Evolutionary conservation across 35 echinoderm and acorn worm genomes (phyloP), one percentile per base, ranked within the genome.

Genomic region (Apostichopus japonicus): DNA sequence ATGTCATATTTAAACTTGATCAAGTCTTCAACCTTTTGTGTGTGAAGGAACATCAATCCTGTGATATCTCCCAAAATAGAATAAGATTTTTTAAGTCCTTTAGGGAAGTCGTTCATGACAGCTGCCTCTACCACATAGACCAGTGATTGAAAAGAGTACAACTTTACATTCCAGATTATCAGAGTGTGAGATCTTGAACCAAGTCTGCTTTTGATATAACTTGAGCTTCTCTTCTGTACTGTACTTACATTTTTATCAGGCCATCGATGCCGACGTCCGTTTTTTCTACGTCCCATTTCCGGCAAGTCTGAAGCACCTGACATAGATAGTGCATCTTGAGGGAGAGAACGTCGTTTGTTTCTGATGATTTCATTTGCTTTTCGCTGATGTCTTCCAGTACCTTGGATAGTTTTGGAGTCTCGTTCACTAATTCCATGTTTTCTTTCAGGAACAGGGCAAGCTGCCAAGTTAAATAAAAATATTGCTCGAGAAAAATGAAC

Each of bases 271-370:
- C 93, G 55, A 90, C 88, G 83, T 94, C 93, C 14, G 55, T 53
- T 77, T 90, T 93, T 56, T 98, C 97, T 86, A 96, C 94, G n/a
- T 96, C 87, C 91, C 93, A 98, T 51, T 96, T 94, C 56, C 95
- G 92, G 88, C 97, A 98, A 16, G 79, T 62, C 54, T 95, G 53
- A 10, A 98, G 77, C 9, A 98, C 61, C 17, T 65, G 54, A 22
- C 88, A 24, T 10, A 98, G 88, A 56, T 98, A 98, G 79, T 98
- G 97, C 93, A 94, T 98, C 80, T 98, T 98, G 54, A 98, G 87
- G 10, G 97, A 72, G 15, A 98, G 33, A 54, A 98, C 95, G 24
- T 98, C 97, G 27, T 98, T 98, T 16, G 94, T 94, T 5, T 96
- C 93, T 2, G 62, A 72, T 1, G 78, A 19, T 83, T 98, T 98